A percentile compares a stretch with the other conserved stretches of the same genome.
These are phyloP conservation scores for Spea multiplicata DNA, from an alignment of 2,113 vertebrate genomes.

Conservation along the genomic window DNA sequence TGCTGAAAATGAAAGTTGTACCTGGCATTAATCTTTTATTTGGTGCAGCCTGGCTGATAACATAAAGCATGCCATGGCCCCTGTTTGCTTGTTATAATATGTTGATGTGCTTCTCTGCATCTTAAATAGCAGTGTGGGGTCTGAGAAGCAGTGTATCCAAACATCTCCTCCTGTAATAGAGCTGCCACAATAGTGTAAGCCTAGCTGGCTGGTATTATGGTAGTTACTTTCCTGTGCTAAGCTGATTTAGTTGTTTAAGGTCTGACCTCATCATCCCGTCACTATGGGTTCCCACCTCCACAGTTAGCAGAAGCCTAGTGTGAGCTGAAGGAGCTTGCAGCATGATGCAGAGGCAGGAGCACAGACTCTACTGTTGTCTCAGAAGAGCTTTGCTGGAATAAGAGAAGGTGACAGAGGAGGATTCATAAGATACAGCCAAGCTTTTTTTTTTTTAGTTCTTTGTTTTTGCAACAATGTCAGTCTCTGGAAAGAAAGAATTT, in stretches of 20 bases:
- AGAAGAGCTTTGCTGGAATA: neutral
- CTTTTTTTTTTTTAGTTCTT: conserved; percentile 64
- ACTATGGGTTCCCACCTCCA: conserved; percentile 75
- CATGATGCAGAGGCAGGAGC: conserved; percentile 52
- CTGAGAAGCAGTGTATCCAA: conserved; percentile 61
- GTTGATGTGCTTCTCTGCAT: conserved; percentile 62
- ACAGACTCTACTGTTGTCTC: conserved; percentile 13
- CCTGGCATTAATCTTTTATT: neutral
- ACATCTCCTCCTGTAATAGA: conserved; percentile 48
- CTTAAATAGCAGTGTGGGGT: conserved; percentile 57
- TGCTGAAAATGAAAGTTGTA: neutral
- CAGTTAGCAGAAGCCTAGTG: conserved; percentile 62
- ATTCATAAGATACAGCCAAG: conserved; percentile 53
- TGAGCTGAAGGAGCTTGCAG: conserved; percentile 62
- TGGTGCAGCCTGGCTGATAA: neutral
- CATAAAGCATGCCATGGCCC: neutral
- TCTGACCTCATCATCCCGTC: conserved; percentile 89
- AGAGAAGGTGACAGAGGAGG: conserved; percentile 64
- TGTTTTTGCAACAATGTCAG: conserved; percentile 76
- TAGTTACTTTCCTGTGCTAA: conserved; percentile 72
- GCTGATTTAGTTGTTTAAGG: conserved; percentile 85
- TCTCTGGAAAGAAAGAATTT: conserved; percentile 94
- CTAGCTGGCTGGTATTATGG: conserved; percentile 62
- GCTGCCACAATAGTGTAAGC: conserved; percentile 51
- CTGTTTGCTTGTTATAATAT: conserved; percentile 57